Conservation (phyloP, 1,140 invertebrate species). For the Bacillus rossius region DNA sequence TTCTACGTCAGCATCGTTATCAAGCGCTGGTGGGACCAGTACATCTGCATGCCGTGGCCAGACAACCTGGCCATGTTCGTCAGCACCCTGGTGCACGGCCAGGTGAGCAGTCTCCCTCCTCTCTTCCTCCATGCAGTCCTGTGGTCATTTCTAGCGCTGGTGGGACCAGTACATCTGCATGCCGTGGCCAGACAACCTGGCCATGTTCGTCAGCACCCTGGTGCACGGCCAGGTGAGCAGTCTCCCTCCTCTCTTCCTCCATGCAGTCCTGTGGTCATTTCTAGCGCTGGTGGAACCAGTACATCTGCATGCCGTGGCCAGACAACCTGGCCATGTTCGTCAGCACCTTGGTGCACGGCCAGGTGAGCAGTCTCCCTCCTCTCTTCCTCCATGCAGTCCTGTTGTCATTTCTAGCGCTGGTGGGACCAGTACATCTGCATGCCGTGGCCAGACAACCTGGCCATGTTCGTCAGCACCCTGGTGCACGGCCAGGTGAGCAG, state of each 20-base stretch:
- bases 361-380: slow-evolving; percentile 26
- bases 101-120: slow-evolving; percentile 26
- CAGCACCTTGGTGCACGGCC: slow-evolving; percentile 42
- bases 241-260: no score
- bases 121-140: no score
- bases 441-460: slow-evolving; percentile 42
- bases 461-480: slow-evolving; percentile 41
- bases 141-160: slow-evolving; percentile 48
- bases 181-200: slow-evolving; percentile 42
- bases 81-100: slow-evolving; percentile 42
- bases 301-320: slow-evolving; percentile 42
- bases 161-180: slow-evolving; percentile 46
- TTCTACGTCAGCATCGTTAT: slow-evolving; percentile 48
- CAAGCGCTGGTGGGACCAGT: slow-evolving; percentile 48
- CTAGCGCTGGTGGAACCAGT: slow-evolving; percentile 48
- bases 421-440: slow-evolving; percentile 46
- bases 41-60: slow-evolving; percentile 42
- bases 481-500: slow-evolving; percentile 42
- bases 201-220: slow-evolving; percentile 41
- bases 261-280: no score
- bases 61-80: slow-evolving; percentile 42
- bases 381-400: no score
- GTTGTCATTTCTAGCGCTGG: slow-evolving; percentile 48
- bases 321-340: slow-evolving; percentile 42
- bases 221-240: slow-evolving; percentile 42